Evolutionary conservation across 1,140 invertebrate species (phyloP), one percentile per base, ranked within the genome.

Genomic region (Holcopasites calliopsidis): DNA sequence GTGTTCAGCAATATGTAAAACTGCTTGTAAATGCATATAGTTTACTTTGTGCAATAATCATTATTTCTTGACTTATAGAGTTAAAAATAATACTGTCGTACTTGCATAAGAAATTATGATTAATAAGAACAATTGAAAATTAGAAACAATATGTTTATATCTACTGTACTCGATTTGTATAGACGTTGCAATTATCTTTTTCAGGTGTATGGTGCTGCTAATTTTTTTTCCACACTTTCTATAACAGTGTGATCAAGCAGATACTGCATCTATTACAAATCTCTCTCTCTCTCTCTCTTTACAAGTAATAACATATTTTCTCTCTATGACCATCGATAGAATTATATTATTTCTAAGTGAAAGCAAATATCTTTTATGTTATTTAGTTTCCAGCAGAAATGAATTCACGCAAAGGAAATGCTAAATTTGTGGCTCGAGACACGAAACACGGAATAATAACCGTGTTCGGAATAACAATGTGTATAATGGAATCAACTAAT

Each of bases 261-360:
- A 49, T 72, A 73, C 23, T 62, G 55, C 73, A 77, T 64, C 75
- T 69, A n/a, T 47, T 6, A n/a, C 16, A 47, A n/a, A n/a, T n/a
- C n/a, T 47, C 6, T 64, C 40, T 72, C 72, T 68, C 62, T 72
- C 62, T 26, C 31, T 72, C 75, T 77, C 55, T 77, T 77, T 76
- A 76, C 73, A 76, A 77, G 57, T 72, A 72, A 62, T 64, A 77
- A 77, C 75, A 55, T 44, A 35, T 62, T 18, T 44, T 62, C 28
- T 55, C 33, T 50, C 66, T 76, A 76, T 76, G 33, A 69, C 54
- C 71, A 73, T 65, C 35, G 38, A 69, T 50, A 69, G 52, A 75
- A 52, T 58, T 75, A 58, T 40, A 74, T 83, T 83, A 68, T 28
- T 11, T 54, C 47, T 83, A 77, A 73, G 58, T 54, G n/a, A 69